phyloP scores from a whole-genome alignment of 2,888 invertebrate genomes.

The Abscondita cerata region DNA sequence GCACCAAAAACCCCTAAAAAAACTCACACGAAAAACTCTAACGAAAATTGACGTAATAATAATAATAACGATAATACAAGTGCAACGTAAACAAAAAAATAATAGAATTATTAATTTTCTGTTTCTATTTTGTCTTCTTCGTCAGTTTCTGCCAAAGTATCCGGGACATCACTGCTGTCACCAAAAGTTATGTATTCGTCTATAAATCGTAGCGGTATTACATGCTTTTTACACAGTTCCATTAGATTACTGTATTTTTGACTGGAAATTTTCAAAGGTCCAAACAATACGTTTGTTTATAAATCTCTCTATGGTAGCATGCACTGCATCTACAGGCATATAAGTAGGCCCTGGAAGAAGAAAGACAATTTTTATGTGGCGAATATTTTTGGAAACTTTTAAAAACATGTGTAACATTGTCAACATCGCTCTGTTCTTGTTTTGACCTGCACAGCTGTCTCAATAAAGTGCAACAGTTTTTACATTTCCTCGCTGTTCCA shows the following conservation, averaged over 20 bases:
- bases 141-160: not conserved
- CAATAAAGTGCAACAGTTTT: too few species aligned
- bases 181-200: not conserved
- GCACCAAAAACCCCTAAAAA: too few species aligned
- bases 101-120: too few species aligned
- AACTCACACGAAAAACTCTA: too few species aligned
- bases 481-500: too few species aligned
- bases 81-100: too few species aligned
- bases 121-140: too few species aligned
- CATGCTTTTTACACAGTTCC: not conserved
- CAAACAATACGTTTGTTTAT: not conserved
- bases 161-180: not conserved
- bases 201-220: not conserved
- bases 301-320: slow-evolving; percentile 2
- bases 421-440: not conserved
- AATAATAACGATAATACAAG: too few species aligned
- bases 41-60: too few species aligned
- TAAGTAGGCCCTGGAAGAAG: not conserved
- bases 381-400: not conserved
- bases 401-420: not conserved
- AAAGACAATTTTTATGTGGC: not conserved
- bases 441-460: too few species aligned
- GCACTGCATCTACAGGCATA: slow-evolving; percentile 3
- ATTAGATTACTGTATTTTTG: not conserved
- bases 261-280: not conserved